phyloP scores from a whole-genome alignment of 2,888 invertebrate species.

The Melitaea athalia region DNA sequence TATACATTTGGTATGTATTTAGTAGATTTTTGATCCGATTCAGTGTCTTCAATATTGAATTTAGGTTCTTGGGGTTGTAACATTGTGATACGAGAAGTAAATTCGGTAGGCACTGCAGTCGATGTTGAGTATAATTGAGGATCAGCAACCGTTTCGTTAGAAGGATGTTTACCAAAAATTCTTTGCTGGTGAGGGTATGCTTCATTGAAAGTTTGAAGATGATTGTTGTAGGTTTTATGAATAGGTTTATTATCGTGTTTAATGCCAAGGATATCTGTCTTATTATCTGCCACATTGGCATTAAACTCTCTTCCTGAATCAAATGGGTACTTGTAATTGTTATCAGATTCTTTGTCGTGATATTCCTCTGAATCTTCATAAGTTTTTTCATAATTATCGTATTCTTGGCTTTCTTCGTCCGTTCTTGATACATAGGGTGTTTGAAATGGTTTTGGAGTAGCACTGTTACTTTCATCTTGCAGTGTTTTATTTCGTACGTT shows the following conservation, averaged over 20 bases:
- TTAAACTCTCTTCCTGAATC: neutral
- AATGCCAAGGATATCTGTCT: neutral
- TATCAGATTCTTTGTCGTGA: neutral
- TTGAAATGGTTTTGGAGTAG: conserved; percentile 44
- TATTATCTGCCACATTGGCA: neutral
- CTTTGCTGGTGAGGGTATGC: neutral
- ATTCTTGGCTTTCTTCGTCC: conserved; percentile 26
- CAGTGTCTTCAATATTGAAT: neutral
- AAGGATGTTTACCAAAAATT: neutral
- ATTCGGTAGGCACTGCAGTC: neutral
- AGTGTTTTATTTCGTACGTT: conserved; percentile 36
- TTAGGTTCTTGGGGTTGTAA: neutral
- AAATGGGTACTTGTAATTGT: neutral
- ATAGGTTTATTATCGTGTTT: neutral
- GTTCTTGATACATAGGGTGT: conserved; percentile 44
- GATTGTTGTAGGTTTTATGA: neutral
- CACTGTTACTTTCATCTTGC: conserved; percentile 32
- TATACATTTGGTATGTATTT: neutral
- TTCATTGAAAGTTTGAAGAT: neutral
- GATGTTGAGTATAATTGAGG: neutral
- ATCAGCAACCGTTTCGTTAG: neutral
- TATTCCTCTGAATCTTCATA: neutral
- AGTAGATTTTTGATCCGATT: neutral
- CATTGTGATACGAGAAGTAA: neutral
- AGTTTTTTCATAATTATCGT: conserved; percentile 32